Evolutionary conservation across 1,140 invertebrate species (phyloP).

Genomic region (Melitaea cinxia): DNA sequence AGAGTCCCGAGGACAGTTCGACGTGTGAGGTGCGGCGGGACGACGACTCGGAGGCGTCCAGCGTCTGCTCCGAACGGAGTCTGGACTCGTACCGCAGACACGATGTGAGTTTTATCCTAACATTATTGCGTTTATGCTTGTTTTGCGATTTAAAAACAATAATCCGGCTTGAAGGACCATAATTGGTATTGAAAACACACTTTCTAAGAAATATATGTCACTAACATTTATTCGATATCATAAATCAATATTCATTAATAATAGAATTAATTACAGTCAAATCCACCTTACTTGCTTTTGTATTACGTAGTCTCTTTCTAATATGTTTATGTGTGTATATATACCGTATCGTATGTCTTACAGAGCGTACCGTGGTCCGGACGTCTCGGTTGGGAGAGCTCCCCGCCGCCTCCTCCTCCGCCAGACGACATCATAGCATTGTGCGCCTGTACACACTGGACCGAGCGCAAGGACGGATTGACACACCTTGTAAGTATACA

Average conservation of each 20-base stretch:
- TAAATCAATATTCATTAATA: no score
- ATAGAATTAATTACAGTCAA: no score
- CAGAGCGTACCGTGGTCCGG: conserved; percentile 91
- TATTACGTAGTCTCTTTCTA: no score
- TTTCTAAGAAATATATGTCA: no score
- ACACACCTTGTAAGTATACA: conserved; percentile 85
- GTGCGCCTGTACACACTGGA: conserved; percentile 94
- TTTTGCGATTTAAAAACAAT: no score
- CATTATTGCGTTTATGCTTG: no score
- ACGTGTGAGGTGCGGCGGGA: conserved; percentile 82
- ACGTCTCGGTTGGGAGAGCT: conserved; percentile 84
- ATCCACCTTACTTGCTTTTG: no score
- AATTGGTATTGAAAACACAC: no score
- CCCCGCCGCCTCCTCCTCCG: conserved; percentile 82
- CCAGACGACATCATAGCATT: conserved; percentile 92
- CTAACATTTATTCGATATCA: no score
- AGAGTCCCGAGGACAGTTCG: conserved; percentile 77
- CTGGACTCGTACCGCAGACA: conserved; percentile 91
- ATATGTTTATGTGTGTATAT: no score
- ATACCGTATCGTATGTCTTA: no score
- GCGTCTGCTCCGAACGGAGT: conserved; percentile 95
- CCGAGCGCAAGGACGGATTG: conserved; percentile 95
- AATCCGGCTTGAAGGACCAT: no score
- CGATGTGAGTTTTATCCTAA: conserved; percentile 86
- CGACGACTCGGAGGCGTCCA: conserved; percentile 96